Base-by-base conservation (phyloP, 2,113 vertebrate genomes). In the Scophthalmus maximus region DNA sequence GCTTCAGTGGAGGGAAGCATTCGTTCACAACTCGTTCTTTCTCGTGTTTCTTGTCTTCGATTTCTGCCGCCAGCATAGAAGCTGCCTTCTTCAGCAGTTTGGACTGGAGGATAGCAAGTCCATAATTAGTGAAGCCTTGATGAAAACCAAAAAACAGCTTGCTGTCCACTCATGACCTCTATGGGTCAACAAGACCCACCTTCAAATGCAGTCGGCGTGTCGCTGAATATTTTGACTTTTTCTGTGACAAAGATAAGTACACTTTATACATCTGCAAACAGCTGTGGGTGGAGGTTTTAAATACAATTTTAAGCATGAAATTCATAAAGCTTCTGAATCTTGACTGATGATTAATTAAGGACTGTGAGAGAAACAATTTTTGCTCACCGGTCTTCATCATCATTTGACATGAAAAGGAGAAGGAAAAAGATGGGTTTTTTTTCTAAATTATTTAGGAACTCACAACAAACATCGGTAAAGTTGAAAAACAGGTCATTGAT, bases 51-150 rank as follows among this genome's bases (percentile, higher is more conserved):
- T 69, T 91, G 38, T 87, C 80, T 51, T 90, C 85, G 10, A 20
- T 59, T 70, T 94, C 93, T 50, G 75, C 83, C 47, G 90, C 81
- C n/a, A 93, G 85, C 91, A 93, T 87, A 7, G 88, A 85, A 0
- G 73, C 64, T 4, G 93, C 94, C 64, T 85, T 92, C 76, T 89
- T 90, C 66, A 94, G 76, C 51, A 94, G 69, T 68, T 87, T 92
- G 55, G 84, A 82, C 92, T 94, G 83, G 55, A 68, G 50, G 0
- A 55, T 10, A 73, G 27, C 29, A 4, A 59, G 9, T 12, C 1
- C 3, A 22, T 30, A 40, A 18, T 50, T 29, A 64, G 22, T 58
- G 23, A 34, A 40, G 18, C 27, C 27, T 25, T 3, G 17, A 51
- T 52, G 50, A 55, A 55, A 4, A 8, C 51, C 17, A 1, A 23